Evolutionary conservation across 1,140 invertebrate genomes (phyloP).

Genomic region (Oreohelix idahoensis): DNA sequence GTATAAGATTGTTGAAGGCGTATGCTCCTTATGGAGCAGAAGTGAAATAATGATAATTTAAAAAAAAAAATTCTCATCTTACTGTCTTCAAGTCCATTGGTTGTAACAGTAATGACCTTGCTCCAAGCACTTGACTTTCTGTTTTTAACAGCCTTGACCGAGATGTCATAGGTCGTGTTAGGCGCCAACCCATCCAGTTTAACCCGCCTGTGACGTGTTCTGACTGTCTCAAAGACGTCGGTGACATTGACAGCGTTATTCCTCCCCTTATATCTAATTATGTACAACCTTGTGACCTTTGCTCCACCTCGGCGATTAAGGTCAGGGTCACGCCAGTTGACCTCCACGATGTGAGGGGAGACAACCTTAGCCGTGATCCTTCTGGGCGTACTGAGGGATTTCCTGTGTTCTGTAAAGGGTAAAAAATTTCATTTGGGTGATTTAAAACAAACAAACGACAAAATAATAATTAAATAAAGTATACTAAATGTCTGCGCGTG

Average conservation of each 20-base stretch:
- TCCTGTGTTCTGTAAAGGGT: background rate
- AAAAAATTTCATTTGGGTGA: background rate
- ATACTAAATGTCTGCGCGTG: too few species aligned
- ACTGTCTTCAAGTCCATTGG: conserved; percentile 12
- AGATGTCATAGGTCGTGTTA: conserved; percentile 34
- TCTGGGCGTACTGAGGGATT: conserved; percentile 12
- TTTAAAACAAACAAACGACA: too few species aligned
- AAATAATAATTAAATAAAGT: too few species aligned
- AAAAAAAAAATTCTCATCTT: too few species aligned
- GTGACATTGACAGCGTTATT: background rate
- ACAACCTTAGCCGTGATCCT: conserved; percentile 27
- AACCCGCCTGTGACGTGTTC: background rate
- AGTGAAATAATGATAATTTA: too few species aligned
- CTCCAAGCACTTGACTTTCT: conserved; percentile 33
- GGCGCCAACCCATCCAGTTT: conserved; percentile 16
- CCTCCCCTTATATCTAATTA: conserved; percentile 31
- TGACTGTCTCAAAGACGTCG: conserved; percentile 12
- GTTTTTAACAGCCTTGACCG: conserved; percentile 27
- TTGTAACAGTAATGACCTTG: conserved; percentile 3
- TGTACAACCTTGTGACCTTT: conserved; percentile 29
- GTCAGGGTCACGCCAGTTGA: conserved; percentile 36
- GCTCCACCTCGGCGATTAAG: background rate
- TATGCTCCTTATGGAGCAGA: too few species aligned
- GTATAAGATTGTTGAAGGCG: too few species aligned
- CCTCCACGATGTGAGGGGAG: conserved; percentile 29